Evolutionary conservation across 2,113 vertebrate genomes (phyloP).

Genomic region (Platanista minor): DNA sequence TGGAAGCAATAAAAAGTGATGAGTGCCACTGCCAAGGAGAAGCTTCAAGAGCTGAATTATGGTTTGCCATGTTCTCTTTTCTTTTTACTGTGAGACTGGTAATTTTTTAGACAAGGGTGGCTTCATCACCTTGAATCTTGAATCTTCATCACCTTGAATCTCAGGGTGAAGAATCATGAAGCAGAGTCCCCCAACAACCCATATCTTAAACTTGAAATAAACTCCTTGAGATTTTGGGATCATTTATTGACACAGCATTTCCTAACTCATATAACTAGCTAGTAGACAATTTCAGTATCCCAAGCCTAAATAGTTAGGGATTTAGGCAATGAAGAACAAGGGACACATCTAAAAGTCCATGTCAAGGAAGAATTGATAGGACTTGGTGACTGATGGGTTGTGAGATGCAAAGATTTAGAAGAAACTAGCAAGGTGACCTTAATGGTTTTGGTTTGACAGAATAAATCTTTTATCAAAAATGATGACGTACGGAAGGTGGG

Average conservation of each 20-base stretch:
- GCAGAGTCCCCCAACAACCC: not conserved
- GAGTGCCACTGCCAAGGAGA: not conserved
- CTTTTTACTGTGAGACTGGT: not conserved
- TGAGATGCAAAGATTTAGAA: not conserved
- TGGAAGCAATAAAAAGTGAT: not conserved
- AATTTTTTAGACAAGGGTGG: not conserved
- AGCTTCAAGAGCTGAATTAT: not conserved
- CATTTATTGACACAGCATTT: not conserved
- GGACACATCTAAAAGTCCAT: not conserved
- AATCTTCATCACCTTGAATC: not conserved
- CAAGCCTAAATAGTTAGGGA: not conserved
- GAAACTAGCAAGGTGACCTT: not conserved
- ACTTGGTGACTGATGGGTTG: not conserved
- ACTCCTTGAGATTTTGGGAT: not conserved
- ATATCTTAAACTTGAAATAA: not conserved
- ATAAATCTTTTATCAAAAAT: not conserved
- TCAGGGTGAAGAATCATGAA: not conserved
- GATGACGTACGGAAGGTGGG: not conserved
- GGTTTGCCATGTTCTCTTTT: not conserved
- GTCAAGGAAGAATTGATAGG: not conserved
- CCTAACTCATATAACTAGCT: not conserved
- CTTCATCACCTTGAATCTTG: not conserved
- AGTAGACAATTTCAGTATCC: not conserved
- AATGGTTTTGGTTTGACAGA: not conserved
- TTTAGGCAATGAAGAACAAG: not conserved